Base-by-base conservation (phyloP, 2,113 vertebrate species). In the Sprattus sprattus region DNA sequence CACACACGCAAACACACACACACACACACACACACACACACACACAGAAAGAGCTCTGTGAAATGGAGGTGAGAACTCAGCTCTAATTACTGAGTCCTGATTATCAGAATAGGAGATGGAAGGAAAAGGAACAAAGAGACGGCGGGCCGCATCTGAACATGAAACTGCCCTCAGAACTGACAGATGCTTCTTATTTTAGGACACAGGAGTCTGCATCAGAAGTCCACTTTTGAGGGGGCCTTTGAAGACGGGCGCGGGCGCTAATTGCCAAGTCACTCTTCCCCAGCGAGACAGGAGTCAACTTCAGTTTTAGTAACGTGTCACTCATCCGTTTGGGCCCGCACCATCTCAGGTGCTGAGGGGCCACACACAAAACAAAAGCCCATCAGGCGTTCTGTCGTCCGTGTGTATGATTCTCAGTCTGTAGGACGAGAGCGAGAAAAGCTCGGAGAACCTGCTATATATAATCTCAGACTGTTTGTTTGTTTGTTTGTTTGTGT, bases 201-300 rank as follows among this genome's bases (percentile, higher is more conserved):
- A 93, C 91, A 92, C 93, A 93, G 92, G 92, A 86, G 83, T 88
- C 67, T 89, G 92, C 89, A 92, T 95, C 93, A 94, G 94, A 95
- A 95, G 94, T 93, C 91, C 89, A 88, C 60, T 91, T 94, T 94
- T 94, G 93, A 94, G 93, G 92, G 84, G 64, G 81, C 86, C 91
- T 95, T 94, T 95, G 94, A 94, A 94, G 92, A 93, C 89, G 89
- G 91, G 92, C 91, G 86, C 86, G 90, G 92, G 90, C 92, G 91
- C 94, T 95, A 95, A 96, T 94, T 95, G 93, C 94, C 93, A 93
- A 95, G 93, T 94, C 92, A 95, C 91, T 94, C 94, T 91, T 90
- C 90, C 89, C 84, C 90, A 90, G 88, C 89, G 89, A 93, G 90
- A 94, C 92, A 92, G 92, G 90, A 95, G 93, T 94, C 92, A 92